Conservation (phyloP, 2,888 invertebrate genomes). For the Muscina levida region DNA sequence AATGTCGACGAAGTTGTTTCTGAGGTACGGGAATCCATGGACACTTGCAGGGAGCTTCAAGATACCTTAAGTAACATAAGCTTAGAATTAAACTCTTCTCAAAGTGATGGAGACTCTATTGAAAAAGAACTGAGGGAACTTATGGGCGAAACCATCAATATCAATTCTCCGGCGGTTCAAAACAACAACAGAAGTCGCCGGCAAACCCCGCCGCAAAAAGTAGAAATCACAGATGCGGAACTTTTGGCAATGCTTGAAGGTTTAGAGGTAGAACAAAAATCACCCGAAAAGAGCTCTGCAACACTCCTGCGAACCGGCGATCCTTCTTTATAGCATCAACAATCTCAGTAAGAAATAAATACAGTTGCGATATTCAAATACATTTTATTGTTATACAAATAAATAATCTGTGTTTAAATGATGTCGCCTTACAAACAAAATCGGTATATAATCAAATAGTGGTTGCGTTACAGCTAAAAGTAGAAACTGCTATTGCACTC, state of each 20-base stretch:
- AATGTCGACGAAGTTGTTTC: conserved; percentile 86
- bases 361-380: too few species aligned
- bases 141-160: conserved; percentile 74
- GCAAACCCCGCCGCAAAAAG: conserved; percentile 38
- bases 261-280: conserved; percentile 73
- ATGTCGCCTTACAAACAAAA: too few species aligned
- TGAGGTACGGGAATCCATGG: conserved; percentile 85
- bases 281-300: conserved; percentile 57
- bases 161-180: background rate
- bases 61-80: conserved; percentile 80
- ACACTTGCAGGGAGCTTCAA: conserved; percentile 82
- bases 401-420: too few species aligned
- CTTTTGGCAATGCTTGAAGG: conserved; percentile 74
- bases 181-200: conserved; percentile 24
- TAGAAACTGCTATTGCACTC: background rate
- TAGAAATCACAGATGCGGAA: conserved; percentile 73
- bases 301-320: background rate
- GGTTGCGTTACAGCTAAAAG: background rate
- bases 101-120: conserved; percentile 80
- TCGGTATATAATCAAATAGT: background rate
- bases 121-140: conserved; percentile 85
- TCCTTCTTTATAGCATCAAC: background rate
- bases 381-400: too few species aligned
- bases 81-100: conserved; percentile 72
- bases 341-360: too few species aligned